Evolutionary conservation across 2,888 invertebrate species (phyloP), one percentile per base, ranked within the genome.

Genomic region (Electrophaes corylata): DNA sequence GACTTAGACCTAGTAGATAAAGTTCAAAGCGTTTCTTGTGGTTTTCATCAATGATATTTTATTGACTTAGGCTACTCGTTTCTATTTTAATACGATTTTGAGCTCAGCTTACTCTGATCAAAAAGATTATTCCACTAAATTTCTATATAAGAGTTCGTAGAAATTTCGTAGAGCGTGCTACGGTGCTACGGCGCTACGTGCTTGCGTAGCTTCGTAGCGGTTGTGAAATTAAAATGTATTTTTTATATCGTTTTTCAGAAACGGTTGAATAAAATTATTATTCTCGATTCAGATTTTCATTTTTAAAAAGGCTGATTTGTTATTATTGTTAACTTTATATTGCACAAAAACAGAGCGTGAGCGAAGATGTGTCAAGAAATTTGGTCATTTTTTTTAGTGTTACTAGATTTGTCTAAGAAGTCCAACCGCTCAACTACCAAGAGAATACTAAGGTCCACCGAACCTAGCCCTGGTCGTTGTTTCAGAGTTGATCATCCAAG

Each of bases 171-270:
- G 41, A 19, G 16, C n/a, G 29, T 11, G 43, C 48, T 54, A 48
- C 54, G 47, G 23, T 5, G 40, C 51, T 51, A 51, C 39, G 43
- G 14, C 19, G 44, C 49, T 55, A 48, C 55, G 54, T 41, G 40
- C 40, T 39, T 14, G 35, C 23, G 47, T 51, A 31, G 47, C 31
- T 20, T 23, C 41, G 14, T 47, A 46, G 23, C 37, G 49, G 23
- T 11, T 48, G 29, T 37, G 26, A 29, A 16, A 6, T 16, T 37
- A 14, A 10, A 12, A 35, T 6, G 4, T 35, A 35, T n/a, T 4
- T 31, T 31, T n/a, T 31, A 31, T 31, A n/a, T 31, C 11, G 2
- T 31, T 31, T 31, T n/a, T 3, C 31, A 31, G 31, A 31, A 11
- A 3, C 31, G 2, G 11, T 31, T 31, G n/a, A 31, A n/a, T n/a